Evolutionary conservation across 1,140 invertebrate genomes (phyloP).

Genomic region (Bombus soroeensis): DNA sequence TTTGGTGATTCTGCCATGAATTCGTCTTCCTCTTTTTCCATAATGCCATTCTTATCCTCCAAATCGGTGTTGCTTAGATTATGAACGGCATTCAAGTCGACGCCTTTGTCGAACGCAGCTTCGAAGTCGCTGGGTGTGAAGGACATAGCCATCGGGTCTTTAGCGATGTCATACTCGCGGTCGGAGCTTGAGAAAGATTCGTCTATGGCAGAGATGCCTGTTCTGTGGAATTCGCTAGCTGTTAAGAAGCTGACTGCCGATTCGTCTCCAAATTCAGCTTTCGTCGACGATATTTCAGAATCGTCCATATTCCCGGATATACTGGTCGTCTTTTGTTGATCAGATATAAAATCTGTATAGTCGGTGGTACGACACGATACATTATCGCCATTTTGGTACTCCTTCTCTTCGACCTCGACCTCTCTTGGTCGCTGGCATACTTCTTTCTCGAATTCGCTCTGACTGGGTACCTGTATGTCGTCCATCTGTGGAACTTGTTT

Average conservation of each 20-base stretch:
- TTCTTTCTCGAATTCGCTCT: slow-evolving; percentile 86
- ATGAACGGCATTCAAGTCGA: slow-evolving; percentile 87
- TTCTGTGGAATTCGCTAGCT: slow-evolving; percentile 67
- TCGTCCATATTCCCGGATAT: slow-evolving; percentile 78
- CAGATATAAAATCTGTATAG: slow-evolving; percentile 15
- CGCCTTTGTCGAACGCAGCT: slow-evolving; percentile 83
- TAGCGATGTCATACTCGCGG: slow-evolving; percentile 65
- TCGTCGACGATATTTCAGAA: slow-evolving; percentile 82
- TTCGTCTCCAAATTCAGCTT: slow-evolving; percentile 83
- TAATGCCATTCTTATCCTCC: slow-evolving; percentile 45
- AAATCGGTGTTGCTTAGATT: slow-evolving; percentile 84
- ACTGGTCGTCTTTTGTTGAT: slow-evolving; percentile 50
- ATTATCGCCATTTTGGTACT: slow-evolving; percentile 55
- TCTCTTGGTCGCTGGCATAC: slow-evolving; percentile 85
- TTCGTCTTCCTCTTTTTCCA: slow-evolving; percentile 11
- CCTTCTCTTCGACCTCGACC: slow-evolving; percentile 79
- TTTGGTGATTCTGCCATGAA: neutral
- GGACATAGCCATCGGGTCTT: slow-evolving; percentile 88
- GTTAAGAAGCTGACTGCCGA: slow-evolving; percentile 73
- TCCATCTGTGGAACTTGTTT: slow-evolving; percentile 84
- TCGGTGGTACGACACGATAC: neutral
- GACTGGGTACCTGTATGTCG: slow-evolving; percentile 85
- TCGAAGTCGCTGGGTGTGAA: slow-evolving; percentile 86
- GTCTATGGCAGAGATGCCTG: slow-evolving; percentile 68
- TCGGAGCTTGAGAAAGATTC: slow-evolving; percentile 67